phyloP scores from a whole-genome alignment of 1,140 invertebrate genomes.

The Trichomalopsis sarcophagae region DNA sequence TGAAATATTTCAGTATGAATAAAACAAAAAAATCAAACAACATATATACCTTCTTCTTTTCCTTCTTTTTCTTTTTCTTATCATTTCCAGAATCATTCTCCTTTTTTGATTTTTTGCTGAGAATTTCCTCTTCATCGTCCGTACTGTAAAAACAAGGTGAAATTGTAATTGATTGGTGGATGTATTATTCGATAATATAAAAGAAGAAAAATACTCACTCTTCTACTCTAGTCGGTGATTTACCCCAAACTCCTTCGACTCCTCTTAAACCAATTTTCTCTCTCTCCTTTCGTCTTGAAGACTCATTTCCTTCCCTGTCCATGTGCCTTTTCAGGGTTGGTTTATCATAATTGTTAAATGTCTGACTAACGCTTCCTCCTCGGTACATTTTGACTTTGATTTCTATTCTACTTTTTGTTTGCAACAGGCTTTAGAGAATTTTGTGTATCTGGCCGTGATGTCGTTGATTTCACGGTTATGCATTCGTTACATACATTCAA shows the following conservation, averaged over 20 bases:
- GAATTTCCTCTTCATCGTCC: slow-evolving; percentile 91
- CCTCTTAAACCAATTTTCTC: slow-evolving; percentile 84
- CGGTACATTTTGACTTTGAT: no score
- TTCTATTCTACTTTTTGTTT: no score
- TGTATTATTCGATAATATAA: neutral
- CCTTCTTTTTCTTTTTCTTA: slow-evolving; percentile 46
- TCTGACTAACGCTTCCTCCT: no score
- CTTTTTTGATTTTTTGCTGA: slow-evolving; percentile 89
- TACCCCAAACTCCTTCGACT: slow-evolving; percentile 82
- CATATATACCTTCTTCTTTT: slow-evolving; percentile 41
- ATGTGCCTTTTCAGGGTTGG: neutral
- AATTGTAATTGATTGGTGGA: neutral
- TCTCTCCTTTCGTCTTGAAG: slow-evolving; percentile 78
- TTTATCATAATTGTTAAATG: no score
- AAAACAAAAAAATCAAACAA: neutral
- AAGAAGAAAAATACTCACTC: slow-evolving; percentile 73
- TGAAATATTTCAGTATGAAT: slow-evolving; percentile 45
- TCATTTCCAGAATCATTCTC: neutral
- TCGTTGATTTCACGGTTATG: no score
- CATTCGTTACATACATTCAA: no score
- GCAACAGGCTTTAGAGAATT: no score
- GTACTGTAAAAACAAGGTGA: slow-evolving; percentile 73
- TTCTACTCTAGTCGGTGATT: slow-evolving; percentile 79
- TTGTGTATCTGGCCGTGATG: no score
- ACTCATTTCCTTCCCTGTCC: neutral